Base-by-base conservation (phyloP, 2,797 vertebrate species). In the Pangasius macronema region DNA sequence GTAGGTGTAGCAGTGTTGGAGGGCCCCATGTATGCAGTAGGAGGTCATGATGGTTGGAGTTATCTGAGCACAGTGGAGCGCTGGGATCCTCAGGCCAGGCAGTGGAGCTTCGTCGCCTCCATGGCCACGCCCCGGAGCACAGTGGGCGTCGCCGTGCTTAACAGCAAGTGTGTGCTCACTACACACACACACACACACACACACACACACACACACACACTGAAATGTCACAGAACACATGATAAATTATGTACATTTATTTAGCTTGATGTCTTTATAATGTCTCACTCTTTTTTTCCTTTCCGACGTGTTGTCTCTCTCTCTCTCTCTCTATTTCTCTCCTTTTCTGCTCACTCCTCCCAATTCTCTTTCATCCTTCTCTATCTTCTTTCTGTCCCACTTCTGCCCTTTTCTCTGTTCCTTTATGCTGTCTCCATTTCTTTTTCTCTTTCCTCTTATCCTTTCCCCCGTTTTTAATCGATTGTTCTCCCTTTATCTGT, bases 21-120 rank as follows among this genome's bases (percentile, higher is more conserved):
- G 94, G 98, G 98, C 27, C 98, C 98, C 57, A 98, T 99, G 98
- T 99, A 99, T 30, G 97, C 98, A 10, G 97, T 99, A 5, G 98
- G 98, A 86, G 98, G 98, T 81, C 98, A 99, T 4, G 98, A 99
- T 82, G 98, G 98, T 82, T 99, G 98, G 98, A 99, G 98, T 93
- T 99, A 99, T 91, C 96, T 99, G 89, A 99, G 99, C 59, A 99
- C 98, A 0, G 98, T 99, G 81, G 98, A 99, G 90, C 96, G 98
- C 94, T 96, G 96, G 96, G 98, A 99, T 92, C 98, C 99, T 57
- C 98, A 99, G 92, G 98, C 97, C 89, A 97, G 98, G 55, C 98
- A 99, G 91, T 99, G 99, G 99, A 99, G 99, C 92, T 99, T 99
- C 30, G 98, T 99, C n/a, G 97, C 99, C 42, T 98, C 97, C 67